Evolutionary conservation across 2,797 vertebrate genomes (phyloP), one percentile per base, ranked within the genome.

Genomic region (Cirrhinus molitorella): DNA sequence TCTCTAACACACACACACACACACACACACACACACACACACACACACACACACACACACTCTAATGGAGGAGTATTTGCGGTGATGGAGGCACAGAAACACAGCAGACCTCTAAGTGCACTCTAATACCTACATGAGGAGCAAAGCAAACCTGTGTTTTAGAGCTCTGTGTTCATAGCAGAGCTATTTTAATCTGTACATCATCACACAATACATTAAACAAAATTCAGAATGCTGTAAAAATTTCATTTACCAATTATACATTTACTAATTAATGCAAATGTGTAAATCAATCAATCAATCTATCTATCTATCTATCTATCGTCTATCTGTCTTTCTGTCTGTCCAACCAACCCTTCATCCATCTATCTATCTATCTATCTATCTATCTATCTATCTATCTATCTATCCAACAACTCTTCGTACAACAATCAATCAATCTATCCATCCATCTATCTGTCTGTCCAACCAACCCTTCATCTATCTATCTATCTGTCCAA

Each of bases 41-140:
- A n/a, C 57, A 68, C 72, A 49, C 65, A 55, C 31, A n/a, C 65
- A 74, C 75, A 65, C 75, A 43, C 57, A 47, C 79, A 71, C 78
- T 66, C 79, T 84, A 74, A 81, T 83, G 81, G 61, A 76, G 45
- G 45, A 53, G 71, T 65, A 37, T 82, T 82, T 82, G 71, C 6
- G 3, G 47, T 75, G 80, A 75, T 83, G 80, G 80, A 53, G 71
- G 49, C 65, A 51, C 76, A 57, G 34, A 70, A 53, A 70, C 65
- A 67, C 65, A 68, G 65, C 49, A 57, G 65, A 70, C 65, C 78
- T 53, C 43, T 75, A 83, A 75, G 71, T 75, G 71, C 72, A 83
- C 71, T 75, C 45, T 83, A 75, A 83, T 76, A 66, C 47, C 43
- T 47, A 82, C 80, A 61, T 23, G 40, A 82, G 28, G 31, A 51